Base-by-base conservation (phyloP, 2,888 invertebrate species). In the Teleogryllus oceanicus region DNA sequence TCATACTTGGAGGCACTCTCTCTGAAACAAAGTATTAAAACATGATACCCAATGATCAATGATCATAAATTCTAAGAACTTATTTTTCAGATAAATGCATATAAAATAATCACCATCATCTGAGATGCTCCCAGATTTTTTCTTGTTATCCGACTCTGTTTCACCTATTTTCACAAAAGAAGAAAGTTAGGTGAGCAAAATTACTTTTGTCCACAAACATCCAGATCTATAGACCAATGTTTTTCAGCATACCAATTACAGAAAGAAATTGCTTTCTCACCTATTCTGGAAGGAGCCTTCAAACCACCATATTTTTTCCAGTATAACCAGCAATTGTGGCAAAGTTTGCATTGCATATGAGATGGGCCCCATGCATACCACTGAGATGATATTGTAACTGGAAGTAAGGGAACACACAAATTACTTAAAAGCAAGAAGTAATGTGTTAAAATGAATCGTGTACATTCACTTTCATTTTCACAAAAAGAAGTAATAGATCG, bases 271-370 rank as follows among this genome's bases (percentile, higher is more conserved):
- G 62, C 77, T 78, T 78, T 78, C 83, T 84, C 83, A 82, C 88
- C 88, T 83, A 89, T 88, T 83, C 90, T 88, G 74, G 90, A 91
- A n/a, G 91, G 89, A 84, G 93, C 92, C 89, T 97, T 97, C 79
- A 99, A 92, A 82, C 98, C 99, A 81, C 98, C 99, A 88, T 97
- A 98, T 87, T 97, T 97, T 88, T 98, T 99, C 98, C 99, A 99
- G 87, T 98, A 98, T 83, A 92, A 92, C 98, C 98, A 99, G 88
- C 99, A 99, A 20, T 90, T 89, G 84, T 94, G 94, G 88, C 99
- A 99, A 82, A 99, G 90, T 84, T 98, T 93, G 88, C 96, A 95
- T 86, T 96, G 95, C 91, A 96, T 92, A 87, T 97, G 95, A 83
- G 95, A 92, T 79, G 96, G 96, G 79, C 96, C 98, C 96, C 98